Evolutionary conservation across 2,113 vertebrate species (phyloP).

Genomic region (Pollimyrus isidori): DNA sequence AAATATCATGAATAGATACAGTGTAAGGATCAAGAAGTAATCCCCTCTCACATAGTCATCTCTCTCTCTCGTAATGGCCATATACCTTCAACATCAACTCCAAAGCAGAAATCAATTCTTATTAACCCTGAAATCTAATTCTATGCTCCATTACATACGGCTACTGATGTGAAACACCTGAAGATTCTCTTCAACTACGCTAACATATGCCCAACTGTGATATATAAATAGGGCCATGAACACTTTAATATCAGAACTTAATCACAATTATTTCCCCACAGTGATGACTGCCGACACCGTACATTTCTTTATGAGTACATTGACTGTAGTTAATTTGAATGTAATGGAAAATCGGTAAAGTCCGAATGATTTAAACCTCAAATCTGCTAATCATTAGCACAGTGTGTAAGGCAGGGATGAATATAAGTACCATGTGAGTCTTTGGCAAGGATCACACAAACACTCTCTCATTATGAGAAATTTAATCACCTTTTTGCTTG

Average conservation of each 20-base stretch:
- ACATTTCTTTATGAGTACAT: neutral
- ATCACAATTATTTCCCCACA: neutral
- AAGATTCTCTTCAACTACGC: slow-evolving; percentile 55
- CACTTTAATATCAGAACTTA: neutral
- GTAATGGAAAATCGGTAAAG: neutral
- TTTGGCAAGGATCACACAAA: neutral
- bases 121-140: slow-evolving; percentile 56
- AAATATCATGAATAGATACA: neutral
- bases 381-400: neutral
- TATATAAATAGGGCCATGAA: slow-evolving; percentile 32
- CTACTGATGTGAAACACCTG: slow-evolving; percentile 51
- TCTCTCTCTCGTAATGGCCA: slow-evolving; percentile 8
- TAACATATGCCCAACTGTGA: slow-evolving; percentile 46
- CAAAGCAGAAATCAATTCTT: slow-evolving; percentile 32
- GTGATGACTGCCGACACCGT: neutral
- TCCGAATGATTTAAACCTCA: neutral
- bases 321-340: neutral
- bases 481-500: neutral
- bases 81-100: neutral
- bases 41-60: neutral
- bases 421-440: neutral
- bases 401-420: neutral
- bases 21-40: slow-evolving; percentile 52
- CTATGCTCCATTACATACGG: slow-evolving; percentile 60
- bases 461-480: neutral